These are phyloP conservation scores for Diabrotica balteata DNA, from an alignment of 2,888 invertebrate genomes.

Conservation along the genomic window DNA sequence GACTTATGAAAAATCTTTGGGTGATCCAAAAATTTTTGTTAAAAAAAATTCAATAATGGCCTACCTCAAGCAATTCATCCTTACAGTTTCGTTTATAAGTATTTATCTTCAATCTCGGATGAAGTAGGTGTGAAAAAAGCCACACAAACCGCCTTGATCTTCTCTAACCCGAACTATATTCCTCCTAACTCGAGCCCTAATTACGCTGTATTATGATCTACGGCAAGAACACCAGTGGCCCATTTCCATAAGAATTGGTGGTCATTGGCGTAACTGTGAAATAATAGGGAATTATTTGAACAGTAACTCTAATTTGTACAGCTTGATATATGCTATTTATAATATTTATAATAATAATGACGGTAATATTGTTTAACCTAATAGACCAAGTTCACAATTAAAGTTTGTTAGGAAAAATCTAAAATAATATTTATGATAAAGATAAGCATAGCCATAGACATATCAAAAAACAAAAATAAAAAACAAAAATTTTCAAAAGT, in stretches of 20 bases:
- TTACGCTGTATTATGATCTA: conserved; percentile 49
- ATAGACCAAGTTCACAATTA: no score
- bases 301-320: no score
- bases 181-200: conserved; percentile 40
- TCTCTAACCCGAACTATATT: conserved; percentile 39
- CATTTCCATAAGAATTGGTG: conserved; percentile 48
- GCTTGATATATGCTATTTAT: no score
- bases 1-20: conserved; percentile 12
- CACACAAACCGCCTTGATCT: conserved; percentile 40
- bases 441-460: no score
- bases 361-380: no score
- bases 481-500: no score
- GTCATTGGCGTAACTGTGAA: conserved; percentile 26
- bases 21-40: conserved; percentile 17
- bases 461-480: no score
- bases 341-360: no score
- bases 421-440: no score
- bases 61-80: conserved; percentile 30
- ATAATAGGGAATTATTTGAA: no score
- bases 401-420: no score
- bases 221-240: conserved; percentile 46
- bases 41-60: conserved; percentile 27
- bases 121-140: conserved; percentile 44
- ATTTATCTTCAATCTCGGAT: conserved; percentile 36
- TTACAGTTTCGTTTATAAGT: conserved; percentile 25